Base-by-base conservation (phyloP, 2,113 vertebrate genomes). In the Rafetus swinhoei region DNA sequence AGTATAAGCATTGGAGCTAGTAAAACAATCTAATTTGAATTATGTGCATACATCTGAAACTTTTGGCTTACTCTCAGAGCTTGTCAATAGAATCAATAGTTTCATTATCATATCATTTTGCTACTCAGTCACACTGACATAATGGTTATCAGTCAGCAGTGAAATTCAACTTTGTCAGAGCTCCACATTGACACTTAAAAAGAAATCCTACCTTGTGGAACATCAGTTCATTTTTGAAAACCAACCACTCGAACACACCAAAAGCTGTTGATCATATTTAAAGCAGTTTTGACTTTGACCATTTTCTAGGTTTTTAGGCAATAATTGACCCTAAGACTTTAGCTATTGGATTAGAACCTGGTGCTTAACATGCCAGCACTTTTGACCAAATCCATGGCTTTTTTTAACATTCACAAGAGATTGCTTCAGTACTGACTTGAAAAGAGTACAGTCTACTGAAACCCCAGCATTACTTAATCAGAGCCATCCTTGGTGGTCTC, bases 1-100 rank as follows among this genome's bases (percentile, higher is more conserved):
- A 90, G 18, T 84, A 82, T 27, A 0, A 1, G 25, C 74, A 88
- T 74, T 85, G 90, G 82, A 86, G 89, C 80, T 79, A 72, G 85
- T 84, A 59, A 88, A 94, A 88, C 29, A 83, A 88, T 53, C 60
- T 5, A 0, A 27, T 77, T 87, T 10, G 80, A 53, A 59, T 85
- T 93, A 79, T 79, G 76, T 85, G 69, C 62, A 80, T 87, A 29
- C 2, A 12, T 87, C 81, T 84, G 82, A 74, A 95, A 69, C 8
- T 9, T 45, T 29, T 79, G 76, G 27, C n/a, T 95, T 87, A 10
- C 19, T 77, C 56, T 88, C 39, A 55, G 72, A 90, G 76, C 39
- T 45, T 50, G 0, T 27, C 32, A 32, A 32, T 1, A 21, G 35
- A n/a, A 1, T 32, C 59, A 84, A 54, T 2, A 0, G 27, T 29